These are phyloP conservation scores for Pelvicachromis taeniatus DNA, from an alignment of 2,113 vertebrate species.

Conservation along the genomic window DNA sequence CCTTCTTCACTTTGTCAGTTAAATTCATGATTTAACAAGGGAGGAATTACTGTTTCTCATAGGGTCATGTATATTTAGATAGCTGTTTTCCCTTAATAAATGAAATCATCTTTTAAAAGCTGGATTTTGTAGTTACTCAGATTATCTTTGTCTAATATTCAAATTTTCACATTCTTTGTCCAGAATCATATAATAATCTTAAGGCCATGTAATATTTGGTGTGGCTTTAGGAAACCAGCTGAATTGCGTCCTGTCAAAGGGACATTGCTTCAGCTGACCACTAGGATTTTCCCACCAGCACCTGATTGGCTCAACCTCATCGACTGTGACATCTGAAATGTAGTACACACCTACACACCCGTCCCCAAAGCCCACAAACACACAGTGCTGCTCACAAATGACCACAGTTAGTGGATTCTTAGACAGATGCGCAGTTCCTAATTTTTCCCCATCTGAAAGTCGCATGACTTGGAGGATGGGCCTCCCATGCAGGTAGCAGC, in stretches of 20 bases:
- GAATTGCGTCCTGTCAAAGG: constrained; percentile 26
- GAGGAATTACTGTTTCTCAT: not conserved
- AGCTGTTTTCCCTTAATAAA: not conserved
- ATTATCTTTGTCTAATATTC: not conserved
- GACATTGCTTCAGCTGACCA: not conserved
- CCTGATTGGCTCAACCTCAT: not conserved
- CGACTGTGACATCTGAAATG: constrained; percentile 16
- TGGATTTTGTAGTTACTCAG: not conserved
- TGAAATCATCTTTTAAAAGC: not conserved
- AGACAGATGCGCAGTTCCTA: constrained; percentile 62
- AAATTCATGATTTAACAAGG: not conserved
- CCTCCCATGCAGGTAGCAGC: constrained; percentile 48
- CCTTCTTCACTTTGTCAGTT: not conserved
- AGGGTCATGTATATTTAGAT: not conserved
- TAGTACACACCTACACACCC: constrained; percentile 73
- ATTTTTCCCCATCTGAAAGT: constrained; percentile 57
- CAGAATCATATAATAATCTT: not conserved
- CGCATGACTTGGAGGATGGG: constrained; percentile 59
- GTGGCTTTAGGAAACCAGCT: constrained; percentile 35
- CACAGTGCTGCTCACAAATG: constrained; percentile 39
- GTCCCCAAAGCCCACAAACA: constrained; percentile 77
- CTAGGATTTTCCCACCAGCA: not conserved
- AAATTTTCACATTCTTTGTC: not conserved
- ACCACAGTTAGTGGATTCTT: constrained; percentile 54
- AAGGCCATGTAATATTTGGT: constrained; percentile 56